Conservation (phyloP, 2,888 invertebrate genomes). For the Panzeria rudis region DNA sequence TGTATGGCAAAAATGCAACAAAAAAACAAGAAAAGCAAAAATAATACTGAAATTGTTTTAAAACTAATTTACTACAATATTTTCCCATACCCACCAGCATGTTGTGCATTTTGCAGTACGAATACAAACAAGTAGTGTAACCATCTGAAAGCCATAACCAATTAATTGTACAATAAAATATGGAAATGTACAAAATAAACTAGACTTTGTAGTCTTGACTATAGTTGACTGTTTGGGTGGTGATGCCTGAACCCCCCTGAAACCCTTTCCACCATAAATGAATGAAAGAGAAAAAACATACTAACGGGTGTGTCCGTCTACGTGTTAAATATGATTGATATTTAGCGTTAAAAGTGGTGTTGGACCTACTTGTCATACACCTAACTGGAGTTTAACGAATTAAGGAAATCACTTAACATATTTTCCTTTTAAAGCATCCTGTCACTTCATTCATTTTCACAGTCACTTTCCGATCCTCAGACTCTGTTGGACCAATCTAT, state of each 20-base stretch:
- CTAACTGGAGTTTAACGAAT: neutral
- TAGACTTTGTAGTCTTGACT: conserved; percentile 43
- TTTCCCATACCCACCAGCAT: conserved; percentile 55
- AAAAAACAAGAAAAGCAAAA: neutral
- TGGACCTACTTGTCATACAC: conserved; percentile 1
- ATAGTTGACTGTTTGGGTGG: conserved; percentile 20
- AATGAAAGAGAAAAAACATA: conserved; percentile 6
- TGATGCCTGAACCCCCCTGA: neutral
- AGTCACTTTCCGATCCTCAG: too few relatives aligned
- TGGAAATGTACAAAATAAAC: conserved; percentile 6
- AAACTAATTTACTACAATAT: conserved; percentile 56
- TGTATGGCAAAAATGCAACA: conserved; percentile 9
- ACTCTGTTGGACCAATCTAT: too few relatives aligned
- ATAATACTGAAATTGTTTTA: conserved; percentile 53
- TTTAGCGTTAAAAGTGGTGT: conserved; percentile 40
- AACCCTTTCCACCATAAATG: conserved; percentile 16
- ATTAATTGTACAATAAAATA: conserved; percentile 55
- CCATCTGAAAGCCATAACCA: conserved; percentile 57
- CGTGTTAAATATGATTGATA: conserved; percentile 70
- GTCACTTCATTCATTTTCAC: too few relatives aligned
- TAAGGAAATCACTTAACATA: too few relatives aligned
- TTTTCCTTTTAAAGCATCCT: too few relatives aligned
- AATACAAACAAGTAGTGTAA: conserved; percentile 6
- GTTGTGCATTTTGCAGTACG: neutral
- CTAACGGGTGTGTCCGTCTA: conserved; percentile 63